Base-by-base conservation (phyloP, 2,888 invertebrate species). In the Himalopsyche tibetana region DNA sequence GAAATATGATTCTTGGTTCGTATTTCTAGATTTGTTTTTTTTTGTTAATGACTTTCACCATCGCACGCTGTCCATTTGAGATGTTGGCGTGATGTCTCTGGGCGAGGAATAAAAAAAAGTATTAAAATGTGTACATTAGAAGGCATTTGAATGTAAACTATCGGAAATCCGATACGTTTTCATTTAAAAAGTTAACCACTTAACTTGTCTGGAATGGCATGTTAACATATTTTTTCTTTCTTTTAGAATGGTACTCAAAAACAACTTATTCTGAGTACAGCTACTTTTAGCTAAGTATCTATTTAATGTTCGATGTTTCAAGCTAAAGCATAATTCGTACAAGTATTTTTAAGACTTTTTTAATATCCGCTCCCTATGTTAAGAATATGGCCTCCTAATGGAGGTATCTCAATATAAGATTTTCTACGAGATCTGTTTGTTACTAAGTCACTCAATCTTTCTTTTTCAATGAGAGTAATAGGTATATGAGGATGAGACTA, bases 91-190 rank as follows among this genome's bases (percentile, higher is more conserved):
- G 74, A 74, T 74, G 74, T 74, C 74, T 74, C 15, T 74, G 74
- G 74, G 74, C 74, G 74, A 38, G 38, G 38, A 74, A 74, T 74
- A 74, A 74, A 74, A 74, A 63, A 63, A 74, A 74, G 4, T 38
- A 74, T 74, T 38, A 74, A 69, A 74, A 74, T 74, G 74, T 74
- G 74, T 74, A 36, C 38, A 74, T 74, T 74, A 74, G 38, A 74
- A 74, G 74, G 74, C 74, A 74, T 74, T 4, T 74, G 74, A 74
- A 74, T 74, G 74, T 38, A 36, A 36, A 36, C 28, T 17, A 69
- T 36, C 28, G 28, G 28, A 74, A 74, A 74, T 36, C 28, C 11
- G 74, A 74, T 36, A 74, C 4, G 38, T 69, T 15, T 74, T 36
- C 74, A 28, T 63, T 63, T 63, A 15, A 74, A 4, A 51, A 51